These are phyloP conservation scores for Ernsta delagoae DNA, from an alignment of 2,888 invertebrate species.

Conservation along the genomic window DNA sequence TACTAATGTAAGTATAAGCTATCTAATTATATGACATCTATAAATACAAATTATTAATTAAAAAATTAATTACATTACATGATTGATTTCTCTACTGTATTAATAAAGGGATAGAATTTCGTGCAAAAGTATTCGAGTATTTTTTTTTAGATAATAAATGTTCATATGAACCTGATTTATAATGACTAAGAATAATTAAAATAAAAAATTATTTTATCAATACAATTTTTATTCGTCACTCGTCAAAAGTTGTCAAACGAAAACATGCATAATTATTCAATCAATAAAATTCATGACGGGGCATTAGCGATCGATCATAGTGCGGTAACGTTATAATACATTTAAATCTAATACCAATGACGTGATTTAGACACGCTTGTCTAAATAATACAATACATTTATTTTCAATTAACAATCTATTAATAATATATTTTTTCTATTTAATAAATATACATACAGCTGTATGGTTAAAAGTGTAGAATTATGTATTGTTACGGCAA, in stretches of 20 bases:
- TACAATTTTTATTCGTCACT: not conserved
- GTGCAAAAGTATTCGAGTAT: too few relatives aligned
- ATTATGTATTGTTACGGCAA: too few relatives aligned
- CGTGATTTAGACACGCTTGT: conserved; percentile 24
- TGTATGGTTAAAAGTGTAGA: too few relatives aligned
- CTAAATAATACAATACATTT: conserved; percentile 32
- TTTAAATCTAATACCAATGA: conserved; percentile 26
- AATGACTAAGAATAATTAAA: not conserved
- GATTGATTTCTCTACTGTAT: too few relatives aligned
- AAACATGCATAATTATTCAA: conserved; percentile 17
- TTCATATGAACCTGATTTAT: too few relatives aligned
- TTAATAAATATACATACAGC: not conserved
- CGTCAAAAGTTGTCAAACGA: not conserved
- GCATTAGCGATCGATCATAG: conserved; percentile 18
- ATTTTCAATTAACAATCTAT: conserved; percentile 12
- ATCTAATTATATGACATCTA: too few relatives aligned
- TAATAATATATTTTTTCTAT: not conserved
- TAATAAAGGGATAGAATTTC: too few relatives aligned
- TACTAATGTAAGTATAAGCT: too few relatives aligned
- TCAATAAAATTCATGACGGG: conserved; percentile 21
- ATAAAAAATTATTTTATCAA: not conserved
- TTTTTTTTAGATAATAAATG: too few relatives aligned
- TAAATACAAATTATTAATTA: too few relatives aligned
- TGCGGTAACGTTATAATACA: conserved; percentile 12
- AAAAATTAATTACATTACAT: too few relatives aligned